phyloP scores from a whole-genome alignment of 2,113 vertebrate genomes.

The Saccopteryx bilineata region DNA sequence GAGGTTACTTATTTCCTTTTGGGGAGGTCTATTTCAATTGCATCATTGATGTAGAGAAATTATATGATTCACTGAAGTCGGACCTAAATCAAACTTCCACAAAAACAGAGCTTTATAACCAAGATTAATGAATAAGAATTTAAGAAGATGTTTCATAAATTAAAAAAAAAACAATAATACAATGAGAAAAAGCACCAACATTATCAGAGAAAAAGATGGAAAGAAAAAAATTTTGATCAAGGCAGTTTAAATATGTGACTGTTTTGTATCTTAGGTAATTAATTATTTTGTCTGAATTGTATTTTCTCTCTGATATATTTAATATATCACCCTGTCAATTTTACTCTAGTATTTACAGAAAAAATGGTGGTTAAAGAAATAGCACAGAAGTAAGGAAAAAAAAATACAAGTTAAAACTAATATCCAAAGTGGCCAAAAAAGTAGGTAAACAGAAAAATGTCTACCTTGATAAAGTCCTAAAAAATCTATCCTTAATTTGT shows the following conservation, averaged over 20 bases:
- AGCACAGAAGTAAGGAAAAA: not conserved
- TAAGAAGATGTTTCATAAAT: not conserved
- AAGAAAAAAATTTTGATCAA: not conserved
- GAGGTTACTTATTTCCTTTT: not conserved
- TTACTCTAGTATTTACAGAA: not conserved
- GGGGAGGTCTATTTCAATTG: not conserved
- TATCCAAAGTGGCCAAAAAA: not conserved
- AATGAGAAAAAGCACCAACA: not conserved
- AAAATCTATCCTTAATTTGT: not conserved
- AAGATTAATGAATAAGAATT: not conserved
- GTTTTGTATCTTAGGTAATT: not conserved
- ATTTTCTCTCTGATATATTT: not conserved
- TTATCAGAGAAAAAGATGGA: not conserved
- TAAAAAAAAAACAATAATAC: not conserved
- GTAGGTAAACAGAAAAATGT: not conserved
- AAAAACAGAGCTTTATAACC: not conserved
- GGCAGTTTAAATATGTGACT: not conserved
- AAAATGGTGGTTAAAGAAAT: not conserved
- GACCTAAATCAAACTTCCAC: not conserved
- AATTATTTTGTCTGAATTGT: not conserved
- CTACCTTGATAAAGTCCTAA: not conserved
- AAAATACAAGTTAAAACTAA: not conserved
- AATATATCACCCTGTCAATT: not conserved
- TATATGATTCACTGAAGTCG: not conserved
- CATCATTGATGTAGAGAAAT: not conserved